phyloP scores from a whole-genome alignment of 2,888 invertebrate genomes.

The Ommatoiulus sabulosus region DNA sequence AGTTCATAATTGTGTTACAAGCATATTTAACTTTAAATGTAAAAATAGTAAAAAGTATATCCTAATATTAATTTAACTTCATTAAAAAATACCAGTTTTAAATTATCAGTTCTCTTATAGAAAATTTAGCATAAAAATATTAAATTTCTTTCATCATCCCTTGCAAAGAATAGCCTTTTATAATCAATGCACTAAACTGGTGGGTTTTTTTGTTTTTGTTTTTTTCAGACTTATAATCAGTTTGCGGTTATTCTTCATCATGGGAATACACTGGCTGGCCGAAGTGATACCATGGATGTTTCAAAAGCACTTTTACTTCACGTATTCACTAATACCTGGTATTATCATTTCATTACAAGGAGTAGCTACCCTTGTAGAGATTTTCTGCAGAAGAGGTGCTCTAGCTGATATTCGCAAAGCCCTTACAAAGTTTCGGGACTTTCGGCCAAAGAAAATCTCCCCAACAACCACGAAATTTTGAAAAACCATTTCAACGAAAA shows the following conservation, averaged over 20 bases:
- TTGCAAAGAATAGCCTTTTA: neutral
- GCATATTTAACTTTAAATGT: too few relatives aligned
- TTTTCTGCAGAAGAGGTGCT: neutral
- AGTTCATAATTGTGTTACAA: too few relatives aligned
- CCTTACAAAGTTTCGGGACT: neutral
- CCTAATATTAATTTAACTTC: too few relatives aligned
- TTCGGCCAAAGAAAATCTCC: too few relatives aligned
- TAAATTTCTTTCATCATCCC: too few relatives aligned
- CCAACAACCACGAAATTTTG: too few relatives aligned
- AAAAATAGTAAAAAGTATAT: too few relatives aligned
- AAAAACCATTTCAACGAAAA: too few relatives aligned
- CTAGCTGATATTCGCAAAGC: neutral
- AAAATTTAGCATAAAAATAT: too few relatives aligned
- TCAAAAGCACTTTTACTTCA: neutral
- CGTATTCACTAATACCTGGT: neutral
- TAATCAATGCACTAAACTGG: neutral
- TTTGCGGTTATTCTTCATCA: conserved; percentile 7
- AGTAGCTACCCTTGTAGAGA: neutral
- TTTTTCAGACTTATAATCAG: neutral
- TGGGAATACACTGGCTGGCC: neutral
- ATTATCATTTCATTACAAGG: neutral
- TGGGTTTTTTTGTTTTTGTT: neutral
- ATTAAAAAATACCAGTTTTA: too few relatives aligned
- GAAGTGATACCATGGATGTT: neutral
- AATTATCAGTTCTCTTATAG: too few relatives aligned